phyloP scores from a whole-genome alignment of 1,140 invertebrate species.

The Lasioglossum baleicum region DNA sequence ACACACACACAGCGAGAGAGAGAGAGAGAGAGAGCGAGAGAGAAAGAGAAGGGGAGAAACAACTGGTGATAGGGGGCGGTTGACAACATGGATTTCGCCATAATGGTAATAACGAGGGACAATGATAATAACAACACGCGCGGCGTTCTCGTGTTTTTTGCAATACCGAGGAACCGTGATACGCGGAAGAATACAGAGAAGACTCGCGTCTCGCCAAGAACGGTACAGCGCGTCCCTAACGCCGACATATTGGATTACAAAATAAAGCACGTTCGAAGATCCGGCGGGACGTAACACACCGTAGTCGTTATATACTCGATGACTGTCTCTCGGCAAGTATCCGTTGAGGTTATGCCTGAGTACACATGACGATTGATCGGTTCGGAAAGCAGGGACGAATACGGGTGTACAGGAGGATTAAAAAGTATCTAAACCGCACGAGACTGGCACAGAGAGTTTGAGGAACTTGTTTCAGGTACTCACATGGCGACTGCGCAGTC shows the following conservation, averaged over 20 bases:
- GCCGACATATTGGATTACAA: slow-evolving; percentile 65
- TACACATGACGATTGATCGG: no score
- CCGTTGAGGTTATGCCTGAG: not conserved
- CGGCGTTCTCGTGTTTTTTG: slow-evolving; percentile 29
- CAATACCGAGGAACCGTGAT: not conserved
- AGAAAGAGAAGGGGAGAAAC: slow-evolving; percentile 60
- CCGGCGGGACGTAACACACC: slow-evolving; percentile 32
- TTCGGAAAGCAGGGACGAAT: not conserved
- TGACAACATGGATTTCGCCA: slow-evolving; percentile 69
- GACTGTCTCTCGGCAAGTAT: not conserved
- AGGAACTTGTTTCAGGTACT: slow-evolving; percentile 66
- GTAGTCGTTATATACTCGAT: not conserved
- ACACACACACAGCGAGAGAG: slow-evolving; percentile 22
- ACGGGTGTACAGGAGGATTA: not conserved
- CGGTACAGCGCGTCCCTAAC: slow-evolving; percentile 38
- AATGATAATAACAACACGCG: slow-evolving; percentile 58
- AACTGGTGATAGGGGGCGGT: slow-evolving; percentile 61
- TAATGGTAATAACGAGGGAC: slow-evolving; percentile 62
- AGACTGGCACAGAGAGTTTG: slow-evolving; percentile 23
- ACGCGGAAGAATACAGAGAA: not conserved
- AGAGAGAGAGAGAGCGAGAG: slow-evolving; percentile 40
- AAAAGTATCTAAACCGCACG: slow-evolving; percentile 1
- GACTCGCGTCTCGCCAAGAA: slow-evolving; percentile 31
- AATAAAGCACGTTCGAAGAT: slow-evolving; percentile 62
- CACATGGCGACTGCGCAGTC: slow-evolving; percentile 79